phyloP scores from a whole-genome alignment of 2,113 vertebrate species.

The Bombycilla garrulus region DNA sequence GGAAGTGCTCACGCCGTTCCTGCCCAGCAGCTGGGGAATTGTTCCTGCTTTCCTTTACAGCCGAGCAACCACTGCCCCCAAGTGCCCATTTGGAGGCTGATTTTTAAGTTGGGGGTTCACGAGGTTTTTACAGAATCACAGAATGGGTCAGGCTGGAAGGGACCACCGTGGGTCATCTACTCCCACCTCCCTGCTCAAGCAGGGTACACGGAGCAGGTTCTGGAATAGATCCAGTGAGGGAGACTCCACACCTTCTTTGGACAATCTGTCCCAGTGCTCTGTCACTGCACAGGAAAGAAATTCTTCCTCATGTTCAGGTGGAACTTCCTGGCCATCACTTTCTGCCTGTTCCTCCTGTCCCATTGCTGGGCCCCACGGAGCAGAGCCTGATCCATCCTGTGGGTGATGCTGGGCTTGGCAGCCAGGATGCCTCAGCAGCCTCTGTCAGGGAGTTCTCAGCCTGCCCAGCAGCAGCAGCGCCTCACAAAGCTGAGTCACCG shows the following conservation, averaged over 20 bases:
- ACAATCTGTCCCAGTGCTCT: accelerated
- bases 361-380: accelerated
- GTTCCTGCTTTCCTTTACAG: neutral
- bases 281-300: neutral
- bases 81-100: constrained; percentile 2
- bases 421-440: neutral
- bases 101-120: neutral
- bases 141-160: neutral
- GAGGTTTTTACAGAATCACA: neutral
- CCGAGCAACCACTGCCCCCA: constrained; percentile 55
- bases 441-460: neutral
- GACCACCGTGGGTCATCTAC: accelerated
- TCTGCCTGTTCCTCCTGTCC: neutral
- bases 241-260: neutral
- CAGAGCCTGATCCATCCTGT: neutral
- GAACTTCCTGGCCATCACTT: neutral
- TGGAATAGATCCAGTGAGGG: neutral
- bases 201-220: neutral
- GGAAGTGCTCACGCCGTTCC: accelerated
- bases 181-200: neutral
- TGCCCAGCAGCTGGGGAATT: neutral
- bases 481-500: neutral
- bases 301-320: neutral
- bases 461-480: neutral
- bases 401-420: neutral